phyloP scores from a whole-genome alignment of 2,888 invertebrate species.

The Arctia plantaginis region DNA sequence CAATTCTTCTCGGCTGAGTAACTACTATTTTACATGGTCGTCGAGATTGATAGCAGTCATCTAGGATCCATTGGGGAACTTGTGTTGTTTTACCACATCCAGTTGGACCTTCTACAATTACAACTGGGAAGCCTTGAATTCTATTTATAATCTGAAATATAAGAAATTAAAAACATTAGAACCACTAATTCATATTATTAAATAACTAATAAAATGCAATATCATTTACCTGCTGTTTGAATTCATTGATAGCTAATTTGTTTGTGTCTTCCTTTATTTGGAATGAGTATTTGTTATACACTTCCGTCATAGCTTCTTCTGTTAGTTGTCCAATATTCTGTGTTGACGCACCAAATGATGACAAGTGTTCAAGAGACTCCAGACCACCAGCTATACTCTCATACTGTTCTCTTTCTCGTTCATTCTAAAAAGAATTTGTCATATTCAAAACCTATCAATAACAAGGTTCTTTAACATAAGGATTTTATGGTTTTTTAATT shows the following conservation, averaged over 20 bases:
- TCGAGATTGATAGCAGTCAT: conserved; percentile 88
- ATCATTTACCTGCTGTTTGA: conserved; percentile 65
- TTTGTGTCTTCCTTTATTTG: conserved; percentile 73
- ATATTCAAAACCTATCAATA: background rate
- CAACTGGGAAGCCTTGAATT: conserved; percentile 90
- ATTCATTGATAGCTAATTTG: conserved; percentile 74
- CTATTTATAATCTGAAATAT: conserved; percentile 88
- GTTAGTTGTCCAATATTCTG: conserved; percentile 67
- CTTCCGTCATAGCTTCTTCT: conserved; percentile 76
- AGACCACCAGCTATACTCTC: conserved; percentile 68
- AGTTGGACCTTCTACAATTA: conserved; percentile 96
- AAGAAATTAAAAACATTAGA: background rate
- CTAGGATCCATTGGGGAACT: conserved; percentile 97
- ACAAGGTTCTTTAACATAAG: background rate
- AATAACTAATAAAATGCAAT: too few species aligned
- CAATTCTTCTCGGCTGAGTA: conserved; percentile 97
- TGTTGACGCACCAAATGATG: conserved; percentile 61
- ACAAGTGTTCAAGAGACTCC: conserved; percentile 75
- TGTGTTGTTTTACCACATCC: conserved; percentile 97
- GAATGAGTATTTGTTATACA: conserved; percentile 80
- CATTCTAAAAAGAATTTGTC: conserved; percentile 60
- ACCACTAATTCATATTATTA: too few species aligned
- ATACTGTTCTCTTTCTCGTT: conserved; percentile 60
- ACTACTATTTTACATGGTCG: conserved; percentile 94
- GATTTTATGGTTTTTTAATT: background rate